These are phyloP conservation scores for Spodoptera exigua DNA, from an alignment of 2,888 invertebrate species.

Conservation along the genomic window DNA sequence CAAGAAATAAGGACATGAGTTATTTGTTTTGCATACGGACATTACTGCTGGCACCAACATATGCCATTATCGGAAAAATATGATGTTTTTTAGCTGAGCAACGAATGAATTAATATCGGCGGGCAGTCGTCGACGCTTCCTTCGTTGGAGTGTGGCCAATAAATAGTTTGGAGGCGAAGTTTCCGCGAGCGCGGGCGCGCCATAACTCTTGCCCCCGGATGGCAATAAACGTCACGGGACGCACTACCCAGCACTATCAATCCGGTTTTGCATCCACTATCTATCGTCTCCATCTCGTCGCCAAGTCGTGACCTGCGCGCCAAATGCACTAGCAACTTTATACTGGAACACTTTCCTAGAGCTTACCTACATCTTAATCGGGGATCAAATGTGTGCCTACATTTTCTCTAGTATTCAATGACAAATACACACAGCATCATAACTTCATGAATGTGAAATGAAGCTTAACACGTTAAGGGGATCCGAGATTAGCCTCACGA, in stretches of 20 bases:
- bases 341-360: not conserved
- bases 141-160: slow-evolving; percentile 84
- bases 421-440: not conserved
- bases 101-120: slow-evolving; percentile 79
- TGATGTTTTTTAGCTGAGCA: slow-evolving; percentile 84
- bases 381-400: too few relatives aligned
- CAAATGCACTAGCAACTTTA: slow-evolving; percentile 40
- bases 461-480: too few relatives aligned
- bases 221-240: slow-evolving; percentile 83
- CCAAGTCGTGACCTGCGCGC: slow-evolving; percentile 51
- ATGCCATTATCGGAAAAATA: slow-evolving; percentile 79
- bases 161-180: slow-evolving; percentile 80
- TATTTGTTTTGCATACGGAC: slow-evolving; percentile 48
- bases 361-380: too few relatives aligned
- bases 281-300: slow-evolving; percentile 80
- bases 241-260: slow-evolving; percentile 81
- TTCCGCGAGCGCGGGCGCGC: slow-evolving; percentile 71
- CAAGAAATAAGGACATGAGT: slow-evolving; percentile 36
- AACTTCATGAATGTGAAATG: too few relatives aligned
- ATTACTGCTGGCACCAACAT: slow-evolving; percentile 71
- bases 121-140: slow-evolving; percentile 65
- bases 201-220: slow-evolving; percentile 76
- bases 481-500: not conserved
- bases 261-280: slow-evolving; percentile 83
- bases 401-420: too few relatives aligned